Evolutionary conservation across 92 coral and sea anemone genomes (phyloP).

Genomic region (Epizoanthus ramosus): DNA sequence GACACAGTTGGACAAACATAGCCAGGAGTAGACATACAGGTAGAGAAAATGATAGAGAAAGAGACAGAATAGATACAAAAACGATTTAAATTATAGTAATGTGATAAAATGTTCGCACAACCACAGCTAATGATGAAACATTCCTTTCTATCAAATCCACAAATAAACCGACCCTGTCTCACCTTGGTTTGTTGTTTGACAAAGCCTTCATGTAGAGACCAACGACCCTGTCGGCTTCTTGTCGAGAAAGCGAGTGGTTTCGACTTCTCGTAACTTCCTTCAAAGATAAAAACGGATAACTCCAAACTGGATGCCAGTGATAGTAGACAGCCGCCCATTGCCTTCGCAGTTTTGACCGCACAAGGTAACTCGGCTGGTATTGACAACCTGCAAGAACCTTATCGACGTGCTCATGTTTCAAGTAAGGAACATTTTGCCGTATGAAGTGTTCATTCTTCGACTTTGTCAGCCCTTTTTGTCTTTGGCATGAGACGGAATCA

Average conservation of each 20-base stretch:
- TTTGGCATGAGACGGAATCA: not conserved
- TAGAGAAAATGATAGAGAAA: too few species aligned
- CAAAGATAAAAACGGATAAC: constrained; percentile 2
- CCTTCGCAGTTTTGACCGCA: not conserved
- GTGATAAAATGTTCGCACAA: too few species aligned
- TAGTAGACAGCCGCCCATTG: constrained; percentile 13
- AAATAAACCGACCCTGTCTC: not conserved
- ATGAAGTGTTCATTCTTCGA: constrained; percentile 21
- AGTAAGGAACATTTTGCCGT: constrained; percentile 13
- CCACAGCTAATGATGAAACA: too few species aligned
- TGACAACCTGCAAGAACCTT: constrained; percentile 1
- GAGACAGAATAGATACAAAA: too few species aligned
- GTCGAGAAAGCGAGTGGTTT: constrained; percentile 4
- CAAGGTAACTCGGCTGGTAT: constrained; percentile 24
- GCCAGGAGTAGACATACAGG: too few species aligned
- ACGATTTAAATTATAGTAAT: too few species aligned
- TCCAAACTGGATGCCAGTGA: constrained; percentile 30
- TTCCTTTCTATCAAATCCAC: not conserved
- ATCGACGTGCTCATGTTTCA: not conserved
- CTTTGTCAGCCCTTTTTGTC: not conserved
- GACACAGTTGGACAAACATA: too few species aligned
- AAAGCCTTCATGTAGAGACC: constrained; percentile 8
- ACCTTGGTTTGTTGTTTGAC: constrained; percentile 2
- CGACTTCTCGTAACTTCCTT: not conserved
- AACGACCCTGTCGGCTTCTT: constrained; percentile 18